Evolutionary conservation across 2,113 vertebrate species (phyloP), one percentile per base, ranked within the genome.

Genomic region (Hyla sarda): DNA sequence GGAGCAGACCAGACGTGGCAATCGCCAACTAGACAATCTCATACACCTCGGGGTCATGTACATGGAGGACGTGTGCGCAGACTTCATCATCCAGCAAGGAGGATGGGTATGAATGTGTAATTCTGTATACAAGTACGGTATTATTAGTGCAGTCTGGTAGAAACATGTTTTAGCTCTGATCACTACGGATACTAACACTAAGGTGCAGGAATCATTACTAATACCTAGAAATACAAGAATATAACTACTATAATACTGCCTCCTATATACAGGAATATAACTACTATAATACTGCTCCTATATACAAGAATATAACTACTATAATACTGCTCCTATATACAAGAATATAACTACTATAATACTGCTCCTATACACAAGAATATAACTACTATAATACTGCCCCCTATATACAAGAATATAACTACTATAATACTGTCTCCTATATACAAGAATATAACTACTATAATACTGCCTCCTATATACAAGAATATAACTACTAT

Each of bases 61-160:
- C 60, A 90, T 99, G 37, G 95, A 98, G 88, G 97, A 99, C 79
- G 90, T 88, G 7, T 93, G 94, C 67, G 93, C 95, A 0, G 94
- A 96, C 80, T 96, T 92, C 89, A 95, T 99, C 90, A 93, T 96
- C 82, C 95, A 96, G 82, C 96, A 97, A 87, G 97, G 98, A 41
- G 97, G 98, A 95, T 99, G 97, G 97, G 98, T 99, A 95, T 95
- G 97, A 30, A 17, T 16, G 25, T 32, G 58, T 62, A 28, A 62
- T 56, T 4, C 48, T 50, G 48, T 50, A 23, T 56, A 56, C 8
- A 41, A 41, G 41, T 41, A 41, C n/a, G n/a, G n/a, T n/a, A n/a
- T n/a, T n/a, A n/a, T n/a, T 41, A 5, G 8, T 41, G 41, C 3
- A 41, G 41, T 41, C 41, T 41, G 8, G 8, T 41, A 8, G 3